phyloP scores from a whole-genome alignment of 2,797 vertebrate species.

The Amphiprion clarkii region DNA sequence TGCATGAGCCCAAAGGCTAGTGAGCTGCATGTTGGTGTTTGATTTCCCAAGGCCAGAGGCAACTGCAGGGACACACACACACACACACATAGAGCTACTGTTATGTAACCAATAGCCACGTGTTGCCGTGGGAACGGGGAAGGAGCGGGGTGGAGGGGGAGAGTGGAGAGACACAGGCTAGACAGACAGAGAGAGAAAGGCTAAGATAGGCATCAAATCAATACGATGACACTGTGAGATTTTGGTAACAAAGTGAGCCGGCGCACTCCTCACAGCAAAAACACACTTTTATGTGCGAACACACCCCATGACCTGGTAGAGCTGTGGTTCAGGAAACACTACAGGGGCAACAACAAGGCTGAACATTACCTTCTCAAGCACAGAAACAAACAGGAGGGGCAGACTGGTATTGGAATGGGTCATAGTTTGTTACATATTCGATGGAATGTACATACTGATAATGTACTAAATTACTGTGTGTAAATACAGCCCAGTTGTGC shows the following conservation, averaged over 20 bases:
- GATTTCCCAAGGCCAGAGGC: conserved; percentile 39
- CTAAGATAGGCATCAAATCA: conserved; percentile 30
- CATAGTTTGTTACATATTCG: no score
- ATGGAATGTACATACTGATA: no score
- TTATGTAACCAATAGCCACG: conserved; percentile 73
- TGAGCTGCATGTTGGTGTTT: conserved; percentile 44
- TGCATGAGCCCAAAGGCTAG: conserved; percentile 18
- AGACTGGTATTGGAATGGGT: no score
- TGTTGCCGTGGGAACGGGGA: conserved; percentile 72
- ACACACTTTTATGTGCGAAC: not conserved
- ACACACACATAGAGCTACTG: conserved; percentile 26
- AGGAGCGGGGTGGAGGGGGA: conserved; percentile 25
- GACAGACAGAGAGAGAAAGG: conserved; percentile 31
- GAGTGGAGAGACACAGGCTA: conserved; percentile 9
- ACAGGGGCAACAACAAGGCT: conserved; percentile 30
- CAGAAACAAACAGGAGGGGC: not conserved
- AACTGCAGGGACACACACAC: conserved; percentile 33
- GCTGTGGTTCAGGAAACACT: conserved; percentile 1
- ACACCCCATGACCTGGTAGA: conserved; percentile 10
- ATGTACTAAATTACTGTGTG: no score
- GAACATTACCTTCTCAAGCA: conserved; percentile 26
- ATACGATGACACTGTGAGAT: conserved; percentile 37
- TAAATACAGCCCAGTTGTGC: no score
- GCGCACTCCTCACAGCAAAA: not conserved
- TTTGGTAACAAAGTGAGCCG: conserved; percentile 13